Conservation (phyloP, 2,797 vertebrate genomes). For the Coilia nasus region DNA sequence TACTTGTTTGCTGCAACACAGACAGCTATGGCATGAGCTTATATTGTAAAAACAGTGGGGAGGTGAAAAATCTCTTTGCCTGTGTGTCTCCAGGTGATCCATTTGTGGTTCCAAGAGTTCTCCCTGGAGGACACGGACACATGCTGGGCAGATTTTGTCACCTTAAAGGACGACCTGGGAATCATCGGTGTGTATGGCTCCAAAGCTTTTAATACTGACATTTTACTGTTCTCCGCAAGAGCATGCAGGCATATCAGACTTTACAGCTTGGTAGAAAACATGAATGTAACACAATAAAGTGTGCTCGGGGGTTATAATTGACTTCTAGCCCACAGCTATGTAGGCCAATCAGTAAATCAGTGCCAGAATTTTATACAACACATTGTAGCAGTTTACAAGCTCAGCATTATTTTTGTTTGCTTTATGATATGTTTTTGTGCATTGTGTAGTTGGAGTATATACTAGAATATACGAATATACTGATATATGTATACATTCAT, state of each 20-base stretch:
- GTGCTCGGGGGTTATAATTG: neutral
- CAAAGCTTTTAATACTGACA: neutral
- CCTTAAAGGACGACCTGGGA: conserved; percentile 71
- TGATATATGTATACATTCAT: too few relatives aligned
- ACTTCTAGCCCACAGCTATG: neutral
- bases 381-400: neutral
- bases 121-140: conserved; percentile 67
- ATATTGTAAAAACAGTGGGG: neutral
- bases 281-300: neutral
- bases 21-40: neutral
- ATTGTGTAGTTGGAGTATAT: too few relatives aligned
- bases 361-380: neutral
- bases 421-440: neutral
- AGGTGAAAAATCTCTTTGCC: conserved; percentile 43
- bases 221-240: neutral
- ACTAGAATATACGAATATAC: too few relatives aligned
- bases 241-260: neutral
- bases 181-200: conserved; percentile 65
- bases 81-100: conserved; percentile 72
- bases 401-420: too few relatives aligned
- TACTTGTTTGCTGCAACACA: neutral
- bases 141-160: conserved; percentile 72
- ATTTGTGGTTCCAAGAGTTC: conserved; percentile 79
- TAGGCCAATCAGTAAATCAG: neutral
- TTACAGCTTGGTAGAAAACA: neutral